Conservation (phyloP, 2,797 vertebrate species). For the Artibeus jamaicensis region DNA sequence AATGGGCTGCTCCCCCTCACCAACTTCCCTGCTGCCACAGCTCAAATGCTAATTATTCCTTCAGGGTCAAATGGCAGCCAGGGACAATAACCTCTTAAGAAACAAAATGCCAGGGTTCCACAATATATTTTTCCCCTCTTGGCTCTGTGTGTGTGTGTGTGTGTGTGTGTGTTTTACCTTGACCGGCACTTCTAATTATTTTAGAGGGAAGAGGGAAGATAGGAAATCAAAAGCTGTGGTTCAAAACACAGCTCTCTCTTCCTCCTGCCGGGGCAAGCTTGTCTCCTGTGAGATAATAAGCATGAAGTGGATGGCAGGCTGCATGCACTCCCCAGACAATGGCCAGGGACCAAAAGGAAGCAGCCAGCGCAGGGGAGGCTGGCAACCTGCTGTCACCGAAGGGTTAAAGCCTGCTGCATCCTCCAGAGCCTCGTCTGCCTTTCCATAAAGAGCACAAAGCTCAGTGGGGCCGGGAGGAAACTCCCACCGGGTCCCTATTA, state of each 20-base stretch:
- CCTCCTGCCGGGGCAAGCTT: slow-evolving; percentile 56
- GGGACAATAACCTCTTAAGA: background rate
- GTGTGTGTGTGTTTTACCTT: background rate
- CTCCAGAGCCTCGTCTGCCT: slow-evolving; percentile 86
- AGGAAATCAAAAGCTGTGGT: slow-evolving; percentile 72
- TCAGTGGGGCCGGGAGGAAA: slow-evolving; percentile 88
- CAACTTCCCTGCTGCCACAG: background rate
- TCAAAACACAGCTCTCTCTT: slow-evolving; percentile 41
- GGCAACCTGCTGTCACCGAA: slow-evolving; percentile 82
- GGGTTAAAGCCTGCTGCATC: slow-evolving; percentile 87
- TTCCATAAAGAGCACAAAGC: slow-evolving; percentile 87
- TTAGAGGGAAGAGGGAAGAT: slow-evolving; percentile 59
- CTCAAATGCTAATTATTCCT: slow-evolving; percentile 77
- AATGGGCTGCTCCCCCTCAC: background rate
- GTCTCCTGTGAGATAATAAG: slow-evolving; percentile 54
- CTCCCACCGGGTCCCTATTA: slow-evolving; percentile 86
- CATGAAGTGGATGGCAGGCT: slow-evolving; percentile 32
- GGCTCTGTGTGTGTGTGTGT: background rate
- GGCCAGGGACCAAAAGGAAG: slow-evolving; percentile 48
- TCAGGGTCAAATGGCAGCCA: slow-evolving; percentile 74
- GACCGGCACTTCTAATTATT: slow-evolving; percentile 69
- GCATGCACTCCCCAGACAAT: slow-evolving; percentile 57
- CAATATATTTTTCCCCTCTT: background rate
- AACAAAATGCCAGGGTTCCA: slow-evolving; percentile 13
- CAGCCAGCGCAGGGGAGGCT: fast-evolving